These are phyloP conservation scores for Drosophila persimilis DNA, from an alignment of 1,140 invertebrate genomes.

Conservation along the genomic window DNA sequence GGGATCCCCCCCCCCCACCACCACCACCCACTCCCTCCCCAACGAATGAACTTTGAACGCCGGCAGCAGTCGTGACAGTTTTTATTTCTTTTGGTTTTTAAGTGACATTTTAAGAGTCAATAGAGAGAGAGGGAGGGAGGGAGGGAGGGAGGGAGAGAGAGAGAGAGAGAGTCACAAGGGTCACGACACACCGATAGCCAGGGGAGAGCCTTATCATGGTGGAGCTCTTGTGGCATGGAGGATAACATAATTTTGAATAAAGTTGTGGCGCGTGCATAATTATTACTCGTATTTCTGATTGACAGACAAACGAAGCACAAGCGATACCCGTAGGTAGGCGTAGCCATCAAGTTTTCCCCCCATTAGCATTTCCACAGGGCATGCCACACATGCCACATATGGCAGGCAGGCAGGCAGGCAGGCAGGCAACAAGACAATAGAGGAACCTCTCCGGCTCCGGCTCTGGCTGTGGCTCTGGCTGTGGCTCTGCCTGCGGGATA, in stretches of 20 bases:
- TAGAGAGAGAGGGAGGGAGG: background rate
- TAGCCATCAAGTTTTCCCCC: constrained; percentile 1
- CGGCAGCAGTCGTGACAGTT: constrained; percentile 19
- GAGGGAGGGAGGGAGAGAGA: no score
- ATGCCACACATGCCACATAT: constrained; percentile 36
- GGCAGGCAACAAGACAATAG: constrained; percentile 8
- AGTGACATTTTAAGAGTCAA: constrained; percentile 15
- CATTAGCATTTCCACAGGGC: constrained; percentile 42
- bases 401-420: constrained; percentile 31
- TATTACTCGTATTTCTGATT: constrained; percentile 12
- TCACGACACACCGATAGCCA: no score
- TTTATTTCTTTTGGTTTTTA: constrained; percentile 7
- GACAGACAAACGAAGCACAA: constrained; percentile 12
- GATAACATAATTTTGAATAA: background rate
- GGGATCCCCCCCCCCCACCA: constrained; percentile 17
- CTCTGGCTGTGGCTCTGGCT: no score
- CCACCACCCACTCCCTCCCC: background rate
- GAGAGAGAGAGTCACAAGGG: no score
- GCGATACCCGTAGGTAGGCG: constrained; percentile 14
- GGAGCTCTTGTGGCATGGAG: background rate
- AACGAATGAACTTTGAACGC: constrained; percentile 44
- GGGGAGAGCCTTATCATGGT: no score
- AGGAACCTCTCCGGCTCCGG: background rate
- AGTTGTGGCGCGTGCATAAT: constrained; percentile 9
- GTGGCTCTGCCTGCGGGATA: constrained; percentile 33